phyloP scores from a whole-genome alignment of 1,140 invertebrate genomes.

The Saxidomus purpurata region DNA sequence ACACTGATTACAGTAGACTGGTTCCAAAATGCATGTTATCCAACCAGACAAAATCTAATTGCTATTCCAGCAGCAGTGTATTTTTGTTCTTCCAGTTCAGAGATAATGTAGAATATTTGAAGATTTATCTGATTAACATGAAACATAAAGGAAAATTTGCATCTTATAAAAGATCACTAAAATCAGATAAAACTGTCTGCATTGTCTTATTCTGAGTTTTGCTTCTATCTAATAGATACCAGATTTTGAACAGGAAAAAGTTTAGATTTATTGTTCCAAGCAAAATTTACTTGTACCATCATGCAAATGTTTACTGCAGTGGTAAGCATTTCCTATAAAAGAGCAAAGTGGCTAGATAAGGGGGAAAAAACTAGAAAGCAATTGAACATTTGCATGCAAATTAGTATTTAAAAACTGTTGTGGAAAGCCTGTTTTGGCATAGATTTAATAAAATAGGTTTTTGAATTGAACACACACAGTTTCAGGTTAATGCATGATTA shows the following conservation, averaged over 20 bases:
- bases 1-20: conserved; percentile 16
- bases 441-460: no score
- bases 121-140: conserved; percentile 11
- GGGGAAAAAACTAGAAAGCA: no score
- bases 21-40: conserved; percentile 21
- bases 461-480: no score
- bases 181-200: conserved; percentile 32
- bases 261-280: no score
- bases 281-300: no score
- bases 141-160: conserved; percentile 42
- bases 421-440: no score
- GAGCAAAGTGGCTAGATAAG: no score
- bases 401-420: no score
- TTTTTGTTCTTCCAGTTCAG: neutral
- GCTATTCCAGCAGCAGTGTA: neutral
- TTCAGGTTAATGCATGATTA: no score
- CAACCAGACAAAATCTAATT: conserved; percentile 37
- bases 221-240: neutral
- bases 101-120: conserved; percentile 17
- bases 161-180: conserved; percentile 12
- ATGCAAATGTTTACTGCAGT: no score
- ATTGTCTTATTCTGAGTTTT: neutral
- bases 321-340: no score
- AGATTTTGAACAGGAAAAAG: neutral
- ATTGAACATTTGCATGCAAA: no score